Evolutionary conservation across 1,140 invertebrate species (phyloP).

Genomic region (Lucilia cuprina): DNA sequence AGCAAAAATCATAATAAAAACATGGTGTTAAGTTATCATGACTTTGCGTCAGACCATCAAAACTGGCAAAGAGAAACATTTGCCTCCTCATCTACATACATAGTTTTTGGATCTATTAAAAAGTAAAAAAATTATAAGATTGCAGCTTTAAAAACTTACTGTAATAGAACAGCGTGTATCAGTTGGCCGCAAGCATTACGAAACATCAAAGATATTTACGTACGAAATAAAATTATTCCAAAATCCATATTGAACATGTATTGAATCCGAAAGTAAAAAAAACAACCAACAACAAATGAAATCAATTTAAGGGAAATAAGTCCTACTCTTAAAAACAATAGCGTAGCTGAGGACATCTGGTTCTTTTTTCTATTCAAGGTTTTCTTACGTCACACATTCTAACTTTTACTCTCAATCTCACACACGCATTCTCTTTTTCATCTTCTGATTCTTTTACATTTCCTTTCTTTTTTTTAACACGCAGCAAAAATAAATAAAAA

Average conservation of each 20-base stretch:
- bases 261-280: background rate
- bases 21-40: background rate
- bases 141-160: background rate
- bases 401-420: background rate
- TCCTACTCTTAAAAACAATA: background rate
- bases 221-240: background rate
- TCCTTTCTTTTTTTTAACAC: background rate
- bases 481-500: background rate
- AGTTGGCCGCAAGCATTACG: background rate
- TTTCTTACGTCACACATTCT: background rate
- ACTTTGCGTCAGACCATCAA: background rate
- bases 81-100: too few species aligned
- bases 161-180: background rate
- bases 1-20: background rate
- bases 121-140: background rate
- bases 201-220: background rate
- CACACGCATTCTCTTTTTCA: background rate
- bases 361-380: background rate
- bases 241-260: background rate
- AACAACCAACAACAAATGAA: background rate
- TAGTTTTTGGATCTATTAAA: background rate
- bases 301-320: background rate
- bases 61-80: background rate
- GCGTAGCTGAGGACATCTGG: background rate
- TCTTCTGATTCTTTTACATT: background rate